Evolutionary conservation across 1,140 invertebrate genomes (phyloP), one percentile per base, ranked within the genome.

Genomic region (Drosophila ironensis): DNA sequence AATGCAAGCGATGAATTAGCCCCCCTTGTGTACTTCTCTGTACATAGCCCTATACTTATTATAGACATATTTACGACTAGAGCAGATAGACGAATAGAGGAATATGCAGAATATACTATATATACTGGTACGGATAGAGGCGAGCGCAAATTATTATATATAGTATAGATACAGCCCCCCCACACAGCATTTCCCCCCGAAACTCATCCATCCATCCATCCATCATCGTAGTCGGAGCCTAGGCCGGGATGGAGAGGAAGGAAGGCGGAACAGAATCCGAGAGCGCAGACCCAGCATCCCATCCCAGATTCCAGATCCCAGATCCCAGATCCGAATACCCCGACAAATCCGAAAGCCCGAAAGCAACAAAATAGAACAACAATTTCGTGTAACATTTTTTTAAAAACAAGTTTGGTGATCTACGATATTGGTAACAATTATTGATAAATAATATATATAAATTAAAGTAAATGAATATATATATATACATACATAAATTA

Each of bases 391-490:
- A 84, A 88, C 76, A 88, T 82, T 86, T 86, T 86, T 84, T 88
- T 86, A 88, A 77, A 86, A 77, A 87, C 69, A 88, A 88, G 81
- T 87, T 88, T 81, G 87, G 87, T 88, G 87, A 88, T 88, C 80
- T 88, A 88, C 76, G 86, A 88, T 88, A 88, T 88, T 88, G 87
- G 72, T 59, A 72, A 72, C 72, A 72, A 86, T 80, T 87, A 84
- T 86, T 86, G 70, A 86, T 82, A 82, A 81, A 72, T 72, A 72
- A 60, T 60, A 52, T 69, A 46, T 16, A 35, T 30, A 30, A 6
- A 33, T 12, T 4, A 9, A 33, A 4, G 14, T 33, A 33, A 12
- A 33, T 44, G 33, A 40, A 61, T 56, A 78, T 33, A 75, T 54
- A 73, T 46, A 72, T 50, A 78, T 50, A 73, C 33, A 78, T 52